These are phyloP conservation scores for Stigmatopora argus DNA, from an alignment of 2,113 vertebrate genomes.

Conservation along the genomic window DNA sequence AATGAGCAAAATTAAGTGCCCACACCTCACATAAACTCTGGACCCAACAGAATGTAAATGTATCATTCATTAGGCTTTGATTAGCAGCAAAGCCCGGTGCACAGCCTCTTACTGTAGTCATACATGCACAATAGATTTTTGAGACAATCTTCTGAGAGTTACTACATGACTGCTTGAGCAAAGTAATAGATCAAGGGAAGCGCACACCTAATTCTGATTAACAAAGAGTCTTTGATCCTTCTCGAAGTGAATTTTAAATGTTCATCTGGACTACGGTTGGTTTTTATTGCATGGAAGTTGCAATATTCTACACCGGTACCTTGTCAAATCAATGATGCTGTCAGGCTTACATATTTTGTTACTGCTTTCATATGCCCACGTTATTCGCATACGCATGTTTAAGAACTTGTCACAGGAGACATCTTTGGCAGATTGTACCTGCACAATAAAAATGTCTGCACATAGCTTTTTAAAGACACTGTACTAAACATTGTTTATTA, in stretches of 20 bases:
- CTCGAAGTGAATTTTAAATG: conserved; percentile 12
- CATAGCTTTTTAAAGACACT: no score
- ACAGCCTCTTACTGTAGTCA: conserved; percentile 17
- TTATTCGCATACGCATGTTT: no score
- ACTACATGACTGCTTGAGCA: conserved; percentile 37
- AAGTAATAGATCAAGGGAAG: background rate
- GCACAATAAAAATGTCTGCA: no score
- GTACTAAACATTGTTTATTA: no score
- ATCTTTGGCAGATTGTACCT: no score
- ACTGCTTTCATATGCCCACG: background rate
- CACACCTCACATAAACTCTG: conserved; percentile 6
- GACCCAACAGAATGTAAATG: conserved; percentile 9
- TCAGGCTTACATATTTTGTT: conserved; percentile 7
- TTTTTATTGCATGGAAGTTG: conserved; percentile 22
- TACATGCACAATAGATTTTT: conserved; percentile 9
- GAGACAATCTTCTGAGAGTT: conserved; percentile 13
- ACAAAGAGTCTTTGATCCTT: conserved; percentile 6
- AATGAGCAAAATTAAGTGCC: background rate
- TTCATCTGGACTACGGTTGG: background rate
- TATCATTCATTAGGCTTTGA: conserved; percentile 19
- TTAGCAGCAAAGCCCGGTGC: conserved; percentile 22
- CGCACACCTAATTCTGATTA: background rate
- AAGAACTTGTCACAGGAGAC: no score
- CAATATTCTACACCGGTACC: conserved; percentile 14
- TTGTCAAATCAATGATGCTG: conserved; percentile 13